Evolutionary conservation across 1,140 invertebrate species (phyloP), one percentile per base, ranked within the genome.

Genomic region (Zophobas morio): DNA sequence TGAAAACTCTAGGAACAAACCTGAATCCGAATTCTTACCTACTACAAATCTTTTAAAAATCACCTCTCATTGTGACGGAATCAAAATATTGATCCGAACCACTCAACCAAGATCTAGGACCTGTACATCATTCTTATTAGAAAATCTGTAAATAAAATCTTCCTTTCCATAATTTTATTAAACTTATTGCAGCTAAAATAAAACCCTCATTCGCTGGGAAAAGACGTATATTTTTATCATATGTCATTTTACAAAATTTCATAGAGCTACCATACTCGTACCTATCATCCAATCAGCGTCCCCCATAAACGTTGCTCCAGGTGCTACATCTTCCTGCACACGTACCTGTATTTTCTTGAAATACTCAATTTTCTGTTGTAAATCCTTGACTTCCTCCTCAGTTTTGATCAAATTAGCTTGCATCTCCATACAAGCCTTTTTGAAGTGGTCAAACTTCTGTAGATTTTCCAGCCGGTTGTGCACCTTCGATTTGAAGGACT

Each of bases 351-450:
- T 77, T 33, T 78, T 56, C 40, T 77, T 82, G 35, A 79, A 83
- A 47, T 84, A 83, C 1, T 82, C 79, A 39, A 84, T 83, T 75
- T 83, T 78, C 46, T 76, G 66, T 40, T 82, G 70, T 39, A 84
- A 73, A 39, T 75, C 53, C 6, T 75, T 74, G 39, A 80, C 82
- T 53, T 84, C 83, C 4, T 78, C 73, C 73, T 84, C 82, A 5
- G 77, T 78, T 54, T 77, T 79, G 32, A 42, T 39, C 1, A 84
- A 76, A 39, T 84, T 81, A 0, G 49, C 53, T 37, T 82, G 79
- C 63, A 84, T 70, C 71, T 80, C 76, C 3, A 78, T 5, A 70
- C 80, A 84, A 49, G 78, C 79, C 76, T 79, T 78, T 36, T 78
- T 66, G 60, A 42, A 66, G 60, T 66, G 40, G 33, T 66, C 60